Evolutionary conservation across 2,113 vertebrate genomes (phyloP).

Genomic region (Sclerurus mexicanus): DNA sequence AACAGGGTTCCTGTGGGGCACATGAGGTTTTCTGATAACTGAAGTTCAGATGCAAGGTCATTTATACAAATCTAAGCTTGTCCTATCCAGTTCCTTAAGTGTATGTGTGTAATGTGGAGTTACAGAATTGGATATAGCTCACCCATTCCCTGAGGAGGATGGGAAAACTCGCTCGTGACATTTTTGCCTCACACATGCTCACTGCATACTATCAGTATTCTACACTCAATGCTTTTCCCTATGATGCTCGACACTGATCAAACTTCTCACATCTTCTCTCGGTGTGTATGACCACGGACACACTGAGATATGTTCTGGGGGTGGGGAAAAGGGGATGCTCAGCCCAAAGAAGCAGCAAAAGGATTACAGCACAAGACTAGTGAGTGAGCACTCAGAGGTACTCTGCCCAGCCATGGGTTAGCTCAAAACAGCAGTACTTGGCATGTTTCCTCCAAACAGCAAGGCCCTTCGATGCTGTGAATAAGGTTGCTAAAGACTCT

Average conservation of each 20-base stretch:
- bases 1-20: background rate
- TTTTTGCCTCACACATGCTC: background rate
- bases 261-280: background rate
- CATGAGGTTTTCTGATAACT: background rate
- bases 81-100: background rate
- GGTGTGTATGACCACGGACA: fast-evolving
- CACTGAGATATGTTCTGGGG: background rate
- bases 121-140: background rate
- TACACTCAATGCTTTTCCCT: background rate
- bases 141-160: background rate
- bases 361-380: background rate
- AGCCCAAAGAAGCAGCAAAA: background rate
- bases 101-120: background rate
- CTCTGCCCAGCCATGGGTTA: background rate
- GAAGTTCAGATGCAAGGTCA: background rate
- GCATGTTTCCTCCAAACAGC: background rate
- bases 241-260: background rate
- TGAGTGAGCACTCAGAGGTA: background rate
- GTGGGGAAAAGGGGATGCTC: background rate
- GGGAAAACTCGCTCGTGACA: background rate
- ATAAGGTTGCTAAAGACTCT: background rate
- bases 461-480: background rate
- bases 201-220: background rate
- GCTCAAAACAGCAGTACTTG: background rate
- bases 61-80: background rate